A percentile compares a stretch with the other conserved stretches of the same genome.
phyloP scores from a whole-genome alignment of 2,888 invertebrate species.

The Drosophila pullipes region DNA sequence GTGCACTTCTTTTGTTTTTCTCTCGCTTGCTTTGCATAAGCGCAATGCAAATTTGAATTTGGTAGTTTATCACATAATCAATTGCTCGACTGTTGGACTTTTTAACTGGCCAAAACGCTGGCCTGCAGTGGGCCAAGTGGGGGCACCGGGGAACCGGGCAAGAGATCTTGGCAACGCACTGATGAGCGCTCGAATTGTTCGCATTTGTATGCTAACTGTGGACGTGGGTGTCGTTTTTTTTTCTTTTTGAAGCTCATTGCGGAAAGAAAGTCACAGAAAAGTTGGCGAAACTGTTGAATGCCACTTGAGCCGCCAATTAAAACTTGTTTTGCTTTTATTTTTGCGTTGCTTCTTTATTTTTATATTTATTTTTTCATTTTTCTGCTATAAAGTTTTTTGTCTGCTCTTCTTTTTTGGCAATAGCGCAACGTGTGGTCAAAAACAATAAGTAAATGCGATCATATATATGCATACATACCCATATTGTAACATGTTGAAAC shows the following conservation, averaged over 20 bases:
- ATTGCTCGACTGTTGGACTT: not conserved
- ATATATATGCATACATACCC: not conserved
- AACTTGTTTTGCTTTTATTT: slow-evolving; percentile 39
- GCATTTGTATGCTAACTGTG: slow-evolving; percentile 66
- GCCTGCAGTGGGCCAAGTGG: not conserved
- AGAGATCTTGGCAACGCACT: slow-evolving; percentile 45
- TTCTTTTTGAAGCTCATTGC: slow-evolving; percentile 51
- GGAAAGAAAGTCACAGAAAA: slow-evolving; percentile 67
- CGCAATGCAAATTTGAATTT: slow-evolving; percentile 45
- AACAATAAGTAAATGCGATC: slow-evolving; percentile 38
- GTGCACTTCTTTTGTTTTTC: slow-evolving; percentile 53
- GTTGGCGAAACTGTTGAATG: slow-evolving; percentile 56
- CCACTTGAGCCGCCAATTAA: slow-evolving; percentile 61
- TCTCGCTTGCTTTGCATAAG: slow-evolving; percentile 54
- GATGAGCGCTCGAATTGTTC: slow-evolving; percentile 44
- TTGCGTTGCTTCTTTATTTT: slow-evolving; percentile 22
- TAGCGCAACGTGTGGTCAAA: slow-evolving; percentile 36
- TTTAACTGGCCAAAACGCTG: not conserved
- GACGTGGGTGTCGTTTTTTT: slow-evolving; percentile 62
- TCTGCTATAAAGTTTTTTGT: not conserved
- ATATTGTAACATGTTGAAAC: not conserved
- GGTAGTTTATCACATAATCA: slow-evolving; percentile 13
- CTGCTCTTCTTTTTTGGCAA: slow-evolving; percentile 35
- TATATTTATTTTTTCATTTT: slow-evolving; percentile 11
- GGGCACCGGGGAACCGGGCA: not conserved